Conservation (phyloP, 2,797 vertebrate species). For the Neostethus bicornis region DNA sequence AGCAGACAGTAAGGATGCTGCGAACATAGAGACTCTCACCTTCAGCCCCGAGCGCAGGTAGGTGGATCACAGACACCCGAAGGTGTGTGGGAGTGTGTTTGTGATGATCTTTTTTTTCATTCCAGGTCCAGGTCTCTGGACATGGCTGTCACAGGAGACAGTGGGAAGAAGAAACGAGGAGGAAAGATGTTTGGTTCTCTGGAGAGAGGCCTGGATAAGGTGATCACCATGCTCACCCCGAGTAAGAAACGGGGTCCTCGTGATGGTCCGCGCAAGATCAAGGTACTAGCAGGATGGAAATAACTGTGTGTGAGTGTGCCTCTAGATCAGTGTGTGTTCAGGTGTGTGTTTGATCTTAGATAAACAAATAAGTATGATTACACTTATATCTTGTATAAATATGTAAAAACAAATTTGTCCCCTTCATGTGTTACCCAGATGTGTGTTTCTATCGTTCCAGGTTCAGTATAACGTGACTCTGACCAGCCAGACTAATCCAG, state of each 20-base stretch:
- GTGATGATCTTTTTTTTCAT: constrained; percentile 1
- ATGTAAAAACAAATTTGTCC: too few species aligned
- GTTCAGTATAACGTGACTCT: constrained; percentile 94
- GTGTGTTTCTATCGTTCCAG: constrained; percentile 65
- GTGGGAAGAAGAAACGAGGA: constrained; percentile 87
- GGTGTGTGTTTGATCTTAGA: too few species aligned
- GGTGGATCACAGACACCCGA: constrained; percentile 17
- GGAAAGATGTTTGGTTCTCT: constrained; percentile 90
- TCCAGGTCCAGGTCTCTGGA: constrained; percentile 88
- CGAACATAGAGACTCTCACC: constrained; percentile 69
- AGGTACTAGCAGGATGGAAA: constrained; percentile 79
- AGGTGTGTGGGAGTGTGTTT: too few species aligned
- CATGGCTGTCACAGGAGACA: constrained; percentile 79
- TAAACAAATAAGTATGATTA: too few species aligned
- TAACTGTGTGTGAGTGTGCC: background rate
- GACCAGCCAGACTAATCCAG: constrained; percentile 87
- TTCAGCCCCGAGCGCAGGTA: constrained; percentile 90
- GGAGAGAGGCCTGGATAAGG: constrained; percentile 94
- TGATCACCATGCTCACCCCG: constrained; percentile 93
- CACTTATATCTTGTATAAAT: too few species aligned
- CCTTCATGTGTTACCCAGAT: background rate
- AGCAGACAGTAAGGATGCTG: constrained; percentile 50
- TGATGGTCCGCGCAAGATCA: constrained; percentile 85
- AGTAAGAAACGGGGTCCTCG: constrained; percentile 84
- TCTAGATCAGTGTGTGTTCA: too few species aligned